Conservation (phyloP, 2,888 invertebrate species). For the Mimumesa dahlbomi region DNA sequence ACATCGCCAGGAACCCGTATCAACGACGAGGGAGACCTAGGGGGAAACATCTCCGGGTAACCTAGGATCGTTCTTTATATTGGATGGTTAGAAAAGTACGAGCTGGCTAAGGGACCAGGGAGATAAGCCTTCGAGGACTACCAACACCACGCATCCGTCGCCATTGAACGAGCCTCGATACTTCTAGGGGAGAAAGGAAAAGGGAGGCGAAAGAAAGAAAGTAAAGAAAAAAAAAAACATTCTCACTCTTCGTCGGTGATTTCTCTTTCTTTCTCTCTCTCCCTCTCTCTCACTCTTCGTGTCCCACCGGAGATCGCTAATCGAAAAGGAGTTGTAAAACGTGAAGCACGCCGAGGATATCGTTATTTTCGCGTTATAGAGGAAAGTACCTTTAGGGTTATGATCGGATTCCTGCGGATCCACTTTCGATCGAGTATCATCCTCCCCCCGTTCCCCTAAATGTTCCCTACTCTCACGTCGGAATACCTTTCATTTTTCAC, state of each 20-base stretch:
- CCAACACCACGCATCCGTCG: conserved; percentile 9
- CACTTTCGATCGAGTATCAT: too few species aligned
- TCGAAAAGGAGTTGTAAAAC: conserved; percentile 26
- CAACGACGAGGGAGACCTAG: too few species aligned
- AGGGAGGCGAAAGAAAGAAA: not conserved
- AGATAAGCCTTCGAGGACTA: conserved; percentile 42
- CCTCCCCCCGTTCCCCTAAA: too few species aligned
- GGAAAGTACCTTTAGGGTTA: too few species aligned
- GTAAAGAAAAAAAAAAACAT: conserved; percentile 3
- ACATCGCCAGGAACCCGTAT: too few species aligned
- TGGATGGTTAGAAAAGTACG: conserved; percentile 13
- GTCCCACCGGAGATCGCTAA: conserved; percentile 17
- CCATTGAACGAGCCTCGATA: conserved; percentile 13
- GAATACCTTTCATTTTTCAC: too few species aligned
- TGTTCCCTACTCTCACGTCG: too few species aligned
- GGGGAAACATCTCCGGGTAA: conserved; percentile 2
- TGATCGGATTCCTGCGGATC: too few species aligned
- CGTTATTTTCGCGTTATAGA: not conserved
- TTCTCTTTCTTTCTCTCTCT: conserved; percentile 8
- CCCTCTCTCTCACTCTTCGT: conserved; percentile 10
- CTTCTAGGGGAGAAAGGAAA: not conserved
- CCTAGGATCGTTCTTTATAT: conserved; percentile 45
- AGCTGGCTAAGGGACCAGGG: conserved; percentile 12
- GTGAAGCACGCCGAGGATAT: not conserved
- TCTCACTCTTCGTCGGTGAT: conserved; percentile 11